Base-by-base conservation (phyloP, 2,797 vertebrate species). In the Anas bahamensis region DNA sequence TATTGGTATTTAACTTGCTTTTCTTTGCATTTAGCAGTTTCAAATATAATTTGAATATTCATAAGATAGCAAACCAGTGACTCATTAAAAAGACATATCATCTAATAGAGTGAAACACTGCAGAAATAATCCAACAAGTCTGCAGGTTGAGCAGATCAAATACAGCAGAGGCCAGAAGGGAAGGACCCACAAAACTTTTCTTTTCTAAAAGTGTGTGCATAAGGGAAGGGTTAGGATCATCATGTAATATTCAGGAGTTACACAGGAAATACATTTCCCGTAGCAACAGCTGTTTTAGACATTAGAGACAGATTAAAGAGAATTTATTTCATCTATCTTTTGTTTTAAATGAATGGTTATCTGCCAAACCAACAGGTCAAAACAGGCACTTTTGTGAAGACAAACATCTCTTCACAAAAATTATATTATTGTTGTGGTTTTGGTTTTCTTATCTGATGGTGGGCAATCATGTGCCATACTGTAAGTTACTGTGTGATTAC, bases 251-350 rank as follows among this genome's bases (percentile, higher is more conserved):
- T 96, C 89, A 97, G 73, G 56, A 96, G 70, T 48, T 94, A 71
- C 85, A 87, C 29, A 35, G 72, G 89, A 94, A 96, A 84, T 81
- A 70, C 70, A 94, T 94, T 95, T 91, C 83, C 96, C 84, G 60
- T 91, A 95, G 94, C 96, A 97, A 96, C 95, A 97, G 89, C 96
- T 94, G 92, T 10, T 95, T 92, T 78, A 94, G 87, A 94, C 6
- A 2, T 89, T 94, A 86, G 14, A 63, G 63, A 26, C 83, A 96
- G 90, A 97, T 96, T 96, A 97, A 93, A 91, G 88, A 89, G 56
- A 80, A 28, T 52, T 3, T 89, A 57, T 94, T 96, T 92, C 68
- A 83, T 97, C 92, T 94, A 90, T 88, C 68, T 94, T 57, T 96
- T 96, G 52, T 89, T 96, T 94, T 71, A 94, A 96, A 95, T 93